These are phyloP conservation scores for Rhizomys pruinosus DNA, from an alignment of 2,113 vertebrate species.

Conservation along the genomic window DNA sequence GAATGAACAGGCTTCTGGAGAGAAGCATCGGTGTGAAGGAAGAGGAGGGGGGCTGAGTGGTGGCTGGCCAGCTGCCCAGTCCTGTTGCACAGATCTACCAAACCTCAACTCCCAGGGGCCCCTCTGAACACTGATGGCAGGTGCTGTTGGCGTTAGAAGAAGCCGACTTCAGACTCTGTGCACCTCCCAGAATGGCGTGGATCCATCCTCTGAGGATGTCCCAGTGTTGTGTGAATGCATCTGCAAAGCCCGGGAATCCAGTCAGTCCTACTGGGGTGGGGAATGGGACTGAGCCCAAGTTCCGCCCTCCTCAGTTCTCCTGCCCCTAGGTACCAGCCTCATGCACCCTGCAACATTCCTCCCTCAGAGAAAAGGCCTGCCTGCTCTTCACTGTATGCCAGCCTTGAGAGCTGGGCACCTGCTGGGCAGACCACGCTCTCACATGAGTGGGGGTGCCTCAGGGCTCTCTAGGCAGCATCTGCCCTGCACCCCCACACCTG, in stretches of 20 bases:
- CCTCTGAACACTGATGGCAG: neutral
- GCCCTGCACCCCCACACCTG: no score
- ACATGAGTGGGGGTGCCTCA: neutral
- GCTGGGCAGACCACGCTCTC: neutral
- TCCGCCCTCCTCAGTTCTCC: neutral
- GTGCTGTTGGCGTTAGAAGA: neutral
- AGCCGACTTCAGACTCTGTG: neutral
- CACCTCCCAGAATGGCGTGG: neutral
- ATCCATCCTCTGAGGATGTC: rapidly evolving
- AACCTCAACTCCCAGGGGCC: neutral
- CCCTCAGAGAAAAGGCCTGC: no score
- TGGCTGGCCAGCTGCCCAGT: neutral
- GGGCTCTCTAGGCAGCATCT: neutral
- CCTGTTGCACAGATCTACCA: neutral
- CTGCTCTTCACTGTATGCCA: neutral
- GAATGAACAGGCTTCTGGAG: neutral
- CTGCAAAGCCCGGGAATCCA: no score
- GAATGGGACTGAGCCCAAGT: rapidly evolving
- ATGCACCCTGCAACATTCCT: neutral
- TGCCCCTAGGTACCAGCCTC: neutral
- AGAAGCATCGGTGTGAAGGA: neutral
- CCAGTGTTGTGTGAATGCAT: neutral
- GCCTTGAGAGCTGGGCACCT: neutral
- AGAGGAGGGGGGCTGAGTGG: neutral
- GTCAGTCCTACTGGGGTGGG: neutral